phyloP scores from a whole-genome alignment of 2,797 vertebrate species.

The Gallirallus australis region DNA sequence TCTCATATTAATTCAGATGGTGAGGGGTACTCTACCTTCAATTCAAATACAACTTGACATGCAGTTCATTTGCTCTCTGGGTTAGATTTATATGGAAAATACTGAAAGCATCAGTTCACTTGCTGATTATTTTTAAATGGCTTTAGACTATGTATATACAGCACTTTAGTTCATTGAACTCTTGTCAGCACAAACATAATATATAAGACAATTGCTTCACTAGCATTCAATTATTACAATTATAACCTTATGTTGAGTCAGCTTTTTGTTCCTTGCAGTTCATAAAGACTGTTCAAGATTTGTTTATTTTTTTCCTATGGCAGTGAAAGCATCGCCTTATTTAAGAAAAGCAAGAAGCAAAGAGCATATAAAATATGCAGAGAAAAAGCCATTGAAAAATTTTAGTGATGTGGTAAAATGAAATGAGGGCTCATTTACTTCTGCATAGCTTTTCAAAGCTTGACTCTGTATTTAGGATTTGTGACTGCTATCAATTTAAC shows the following conservation, averaged over 20 bases:
- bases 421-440: constrained; percentile 57
- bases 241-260: constrained; percentile 28
- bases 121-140: constrained; percentile 15
- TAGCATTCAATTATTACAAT: constrained; percentile 50
- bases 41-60: not conserved
- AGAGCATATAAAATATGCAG: constrained; percentile 7
- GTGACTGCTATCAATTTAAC: constrained; percentile 27
- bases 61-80: not conserved
- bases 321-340: not conserved
- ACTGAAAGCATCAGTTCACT: not conserved
- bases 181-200: constrained; percentile 20
- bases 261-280: constrained; percentile 25
- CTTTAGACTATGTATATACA: not conserved
- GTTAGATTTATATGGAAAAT: not conserved
- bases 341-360: not conserved
- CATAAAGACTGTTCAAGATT: constrained; percentile 13
- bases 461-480: constrained; percentile 45
- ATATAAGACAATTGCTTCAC: constrained; percentile 22
- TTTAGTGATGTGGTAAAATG: constrained; percentile 53
- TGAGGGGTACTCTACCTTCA: not conserved
- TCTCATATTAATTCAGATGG: not conserved
- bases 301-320: not conserved
- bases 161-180: constrained; percentile 36
- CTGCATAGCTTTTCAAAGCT: constrained; percentile 35
- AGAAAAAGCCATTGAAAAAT: constrained; percentile 34